Evolutionary conservation across 2,888 invertebrate genomes (phyloP).

Genomic region (Endomychus coccineus): DNA sequence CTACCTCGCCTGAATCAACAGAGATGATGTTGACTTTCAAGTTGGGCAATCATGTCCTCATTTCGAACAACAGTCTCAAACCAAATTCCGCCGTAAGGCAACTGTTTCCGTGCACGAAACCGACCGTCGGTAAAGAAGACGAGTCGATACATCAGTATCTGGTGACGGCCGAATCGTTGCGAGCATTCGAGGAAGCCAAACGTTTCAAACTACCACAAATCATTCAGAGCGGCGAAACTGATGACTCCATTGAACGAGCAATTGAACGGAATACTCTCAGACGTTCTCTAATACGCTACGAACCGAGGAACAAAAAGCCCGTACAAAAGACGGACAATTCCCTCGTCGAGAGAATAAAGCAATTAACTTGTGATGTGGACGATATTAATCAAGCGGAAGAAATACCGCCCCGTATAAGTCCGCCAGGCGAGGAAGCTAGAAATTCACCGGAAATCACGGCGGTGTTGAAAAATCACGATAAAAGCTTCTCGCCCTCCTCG

Average conservation of each 20-base stretch:
- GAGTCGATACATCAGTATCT: conserved; percentile 47
- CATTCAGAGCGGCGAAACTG: conserved; percentile 50
- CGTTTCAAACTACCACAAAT: conserved; percentile 46
- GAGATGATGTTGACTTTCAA: conserved; percentile 53
- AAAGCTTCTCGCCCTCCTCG: conserved; percentile 53
- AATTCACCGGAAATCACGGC: conserved; percentile 32
- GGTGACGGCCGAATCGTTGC: conserved; percentile 66
- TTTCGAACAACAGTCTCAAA: conserved; percentile 51
- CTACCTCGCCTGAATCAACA: conserved; percentile 38
- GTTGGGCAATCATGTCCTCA: conserved; percentile 49
- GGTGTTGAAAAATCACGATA: conserved; percentile 41
- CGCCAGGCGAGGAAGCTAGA: conserved; percentile 58
- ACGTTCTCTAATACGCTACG: conserved; percentile 67
- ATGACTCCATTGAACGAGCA: conserved; percentile 63
- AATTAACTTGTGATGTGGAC: conserved; percentile 79
- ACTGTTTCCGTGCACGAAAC: conserved; percentile 68
- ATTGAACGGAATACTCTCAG: conserved; percentile 78
- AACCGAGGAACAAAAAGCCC: conserved; percentile 43
- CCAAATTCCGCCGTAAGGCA: conserved; percentile 80
- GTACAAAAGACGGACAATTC: conserved; percentile 62
- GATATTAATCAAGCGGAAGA: conserved; percentile 43
- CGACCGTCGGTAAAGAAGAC: conserved; percentile 37
- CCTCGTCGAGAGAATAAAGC: conserved; percentile 76
- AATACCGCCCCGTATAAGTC: conserved; percentile 53
- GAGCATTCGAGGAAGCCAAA: conserved; percentile 61